Evolutionary conservation across 2,888 invertebrate species (phyloP), one percentile per base, ranked within the genome.

Genomic region (Heteromyza rotundicornis): DNA sequence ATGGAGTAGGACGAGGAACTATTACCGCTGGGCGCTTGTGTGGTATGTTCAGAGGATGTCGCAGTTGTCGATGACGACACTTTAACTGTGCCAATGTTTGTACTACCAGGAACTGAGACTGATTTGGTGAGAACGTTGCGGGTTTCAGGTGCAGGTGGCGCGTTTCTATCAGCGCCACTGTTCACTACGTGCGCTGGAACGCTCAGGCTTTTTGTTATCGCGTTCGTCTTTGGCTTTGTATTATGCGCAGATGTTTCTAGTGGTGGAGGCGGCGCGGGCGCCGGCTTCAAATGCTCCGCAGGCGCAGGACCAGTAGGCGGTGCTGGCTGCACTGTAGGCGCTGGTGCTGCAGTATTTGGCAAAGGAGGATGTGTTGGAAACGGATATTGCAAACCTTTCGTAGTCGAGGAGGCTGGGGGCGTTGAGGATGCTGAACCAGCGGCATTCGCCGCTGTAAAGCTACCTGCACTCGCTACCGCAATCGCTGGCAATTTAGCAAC

Each of bases 301-400:
- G 52, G 52, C 24, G 68, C 64, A 19, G 71, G 70, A 8, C 68
- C 69, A 50, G 67, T 57, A 22, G 79, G 77, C n/a, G 75, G 75
- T 57, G 76, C 72, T 20, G 77, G 75, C 54, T 78, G 74, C 35
- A 76, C 70, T 7, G 74, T 72, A 60, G 79, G 72, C 57, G 77
- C 71, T 51, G 80, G 73, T 19, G 80, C 75, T 22, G 85, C 80
- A n/a, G 78, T 74, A 60, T 75, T 76, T 47, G 85, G 85, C 70
- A 86, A 81, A 66, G 91, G 90, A 73, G 90, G 91, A 83, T 91
- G 92, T 80, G 89, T 89, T 69, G 91, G 91, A 84, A 91, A 92
- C 54, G 91, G 92, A 84, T 90, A 92, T 81, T 90, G 92, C 69
- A 90, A 84, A 68, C 74, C 84, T 78, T 78, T 86, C 62, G 73